Percentiles rank a stretch among this genome's conserved stretches.
Conservation (phyloP, 1,140 invertebrate species). For the Megalopta genalis region DNA sequence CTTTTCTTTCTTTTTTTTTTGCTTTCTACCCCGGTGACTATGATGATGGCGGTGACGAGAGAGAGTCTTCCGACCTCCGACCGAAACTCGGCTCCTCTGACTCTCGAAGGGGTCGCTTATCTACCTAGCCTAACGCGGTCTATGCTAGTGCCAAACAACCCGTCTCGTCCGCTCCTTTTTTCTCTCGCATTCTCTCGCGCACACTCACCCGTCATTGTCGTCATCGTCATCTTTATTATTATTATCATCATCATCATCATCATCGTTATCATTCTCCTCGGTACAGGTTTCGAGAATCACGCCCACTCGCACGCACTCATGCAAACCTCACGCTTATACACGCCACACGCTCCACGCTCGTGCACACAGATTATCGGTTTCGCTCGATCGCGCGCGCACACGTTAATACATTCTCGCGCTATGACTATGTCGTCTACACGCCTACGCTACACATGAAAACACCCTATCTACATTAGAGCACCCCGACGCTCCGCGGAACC, state of each 20-base stretch:
- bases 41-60: not conserved
- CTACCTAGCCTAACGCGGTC: slow-evolving; percentile 68
- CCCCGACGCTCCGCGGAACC: slow-evolving; percentile 47
- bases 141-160: slow-evolving; percentile 66
- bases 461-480: slow-evolving; percentile 78
- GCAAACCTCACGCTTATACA: not conserved
- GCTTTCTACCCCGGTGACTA: no score
- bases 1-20: not conserved
- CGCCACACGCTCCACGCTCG: not conserved
- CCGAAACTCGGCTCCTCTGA: slow-evolving; percentile 6
- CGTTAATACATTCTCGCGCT: slow-evolving; percentile 63
- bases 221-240: slow-evolving; percentile 55
- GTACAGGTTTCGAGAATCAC: slow-evolving; percentile 45
- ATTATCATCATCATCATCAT: slow-evolving; percentile 38
- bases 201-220: slow-evolving; percentile 22
- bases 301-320: slow-evolving; percentile 32
- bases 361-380: not conserved
- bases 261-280: slow-evolving; percentile 48
- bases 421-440: slow-evolving; percentile 78
- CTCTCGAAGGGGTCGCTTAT: slow-evolving; percentile 65
- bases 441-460: slow-evolving; percentile 80
- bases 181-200: slow-evolving; percentile 22
- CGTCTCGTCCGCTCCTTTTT: slow-evolving; percentile 43
- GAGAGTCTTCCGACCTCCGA: slow-evolving; percentile 21
- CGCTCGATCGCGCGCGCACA: slow-evolving; percentile 10